Percentiles rank a stretch among this genome's conserved stretches.
These are phyloP conservation scores for Drosophila falleni DNA, from an alignment of 2,888 invertebrate species.

Conservation along the genomic window DNA sequence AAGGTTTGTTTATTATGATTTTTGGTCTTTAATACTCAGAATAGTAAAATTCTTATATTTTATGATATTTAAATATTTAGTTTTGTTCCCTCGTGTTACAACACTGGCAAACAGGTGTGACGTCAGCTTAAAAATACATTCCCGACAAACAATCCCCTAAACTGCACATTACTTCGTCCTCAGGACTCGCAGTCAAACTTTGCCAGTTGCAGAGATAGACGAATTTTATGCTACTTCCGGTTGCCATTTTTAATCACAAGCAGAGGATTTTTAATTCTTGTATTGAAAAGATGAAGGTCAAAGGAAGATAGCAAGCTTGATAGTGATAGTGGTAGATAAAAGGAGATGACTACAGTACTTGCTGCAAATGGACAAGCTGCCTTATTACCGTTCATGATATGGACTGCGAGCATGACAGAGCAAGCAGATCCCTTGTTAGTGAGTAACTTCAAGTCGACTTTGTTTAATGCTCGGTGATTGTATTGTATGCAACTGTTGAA, in stretches of 20 bases:
- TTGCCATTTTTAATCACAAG: slow-evolving; percentile 21
- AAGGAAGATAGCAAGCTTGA: not conserved
- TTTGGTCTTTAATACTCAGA: not conserved
- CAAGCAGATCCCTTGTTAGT: too few relatives aligned
- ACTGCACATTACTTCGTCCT: slow-evolving; percentile 4
- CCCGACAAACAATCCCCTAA: not conserved
- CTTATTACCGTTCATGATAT: too few relatives aligned
- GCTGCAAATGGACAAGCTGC: too few relatives aligned
- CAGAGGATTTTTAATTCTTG: not conserved
- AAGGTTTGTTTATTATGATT: not conserved
- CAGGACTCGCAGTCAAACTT: slow-evolving; percentile 48
- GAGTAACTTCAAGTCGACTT: slow-evolving; percentile 11
- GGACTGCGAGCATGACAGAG: too few relatives aligned
- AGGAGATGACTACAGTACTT: not conserved
- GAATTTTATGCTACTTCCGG: slow-evolving; percentile 43
- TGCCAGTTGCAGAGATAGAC: slow-evolving; percentile 32
- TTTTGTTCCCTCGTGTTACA: too few relatives aligned
- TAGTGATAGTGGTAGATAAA: not conserved
- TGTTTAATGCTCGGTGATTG: slow-evolving; percentile 48
- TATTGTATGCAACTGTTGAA: slow-evolving; percentile 53
- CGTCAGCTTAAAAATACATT: slow-evolving; percentile 12
- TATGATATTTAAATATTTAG: too few relatives aligned
- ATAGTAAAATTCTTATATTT: too few relatives aligned
- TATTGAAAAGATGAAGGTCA: not conserved
- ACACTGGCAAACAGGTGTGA: slow-evolving; percentile 44